Conservation (phyloP, 2,888 invertebrate genomes). For the Xestia c-nigrum region DNA sequence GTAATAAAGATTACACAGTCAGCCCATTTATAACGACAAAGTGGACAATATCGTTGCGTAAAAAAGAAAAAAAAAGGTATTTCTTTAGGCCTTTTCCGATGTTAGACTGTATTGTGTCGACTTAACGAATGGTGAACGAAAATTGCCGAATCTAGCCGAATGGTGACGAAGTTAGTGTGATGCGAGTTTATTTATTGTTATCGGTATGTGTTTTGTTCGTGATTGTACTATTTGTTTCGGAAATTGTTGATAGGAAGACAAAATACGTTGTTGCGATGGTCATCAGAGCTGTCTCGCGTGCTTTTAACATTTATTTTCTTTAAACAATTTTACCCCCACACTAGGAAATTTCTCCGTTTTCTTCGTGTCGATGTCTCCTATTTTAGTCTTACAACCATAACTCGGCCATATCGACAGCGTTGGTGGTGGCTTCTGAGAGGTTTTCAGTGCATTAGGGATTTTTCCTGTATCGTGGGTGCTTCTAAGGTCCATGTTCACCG, state of each 20-base stretch:
- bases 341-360: no score
- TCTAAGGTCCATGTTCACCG: no score
- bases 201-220: constrained; percentile 55
- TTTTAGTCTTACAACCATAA: no score
- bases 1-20: constrained; percentile 70
- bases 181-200: constrained; percentile 65
- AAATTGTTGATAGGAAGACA: constrained; percentile 4
- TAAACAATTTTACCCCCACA: no score
- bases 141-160: constrained; percentile 64
- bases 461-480: no score
- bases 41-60: constrained; percentile 69
- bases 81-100: constrained; percentile 61
- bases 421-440: no score
- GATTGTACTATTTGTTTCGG: constrained; percentile 62
- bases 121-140: constrained; percentile 67
- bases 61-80: constrained; percentile 67
- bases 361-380: no score
- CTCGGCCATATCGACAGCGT: no score
- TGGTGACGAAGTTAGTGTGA: constrained; percentile 63
- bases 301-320: neutral
- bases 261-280: neutral
- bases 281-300: neutral
- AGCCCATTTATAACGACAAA: constrained; percentile 69
- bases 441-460: no score
- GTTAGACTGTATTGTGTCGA: constrained; percentile 64